Percentiles rank a stretch among this genome's conserved stretches.
Evolutionary conservation across 2,113 vertebrate genomes (phyloP).

Genomic region (Engraulis encrasicolus): DNA sequence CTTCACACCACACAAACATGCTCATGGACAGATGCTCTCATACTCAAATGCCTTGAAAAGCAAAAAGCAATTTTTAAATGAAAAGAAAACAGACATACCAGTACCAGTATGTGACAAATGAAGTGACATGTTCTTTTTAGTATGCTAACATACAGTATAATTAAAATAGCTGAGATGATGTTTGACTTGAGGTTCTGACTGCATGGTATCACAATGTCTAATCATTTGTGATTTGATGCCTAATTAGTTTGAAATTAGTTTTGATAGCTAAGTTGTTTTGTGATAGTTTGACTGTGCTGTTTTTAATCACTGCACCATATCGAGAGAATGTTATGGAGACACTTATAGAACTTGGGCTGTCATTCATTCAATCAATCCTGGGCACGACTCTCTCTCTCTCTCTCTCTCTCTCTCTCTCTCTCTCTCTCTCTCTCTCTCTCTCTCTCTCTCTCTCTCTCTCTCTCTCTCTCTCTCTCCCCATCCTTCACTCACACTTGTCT

Average conservation of each 20-base stretch:
- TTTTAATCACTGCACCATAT: not conserved
- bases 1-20: no score
- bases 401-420: not conserved
- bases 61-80: not conserved
- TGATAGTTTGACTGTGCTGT: no score
- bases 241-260: not conserved
- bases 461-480: not conserved
- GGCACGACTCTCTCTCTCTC: not conserved
- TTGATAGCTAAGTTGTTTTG: no score
- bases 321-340: not conserved
- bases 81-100: not conserved
- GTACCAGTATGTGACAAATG: not conserved
- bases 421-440: not conserved
- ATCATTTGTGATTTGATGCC: not conserved
- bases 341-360: no score
- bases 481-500: no score
- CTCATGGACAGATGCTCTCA: no score
- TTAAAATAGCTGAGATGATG: not conserved
- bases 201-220: not conserved
- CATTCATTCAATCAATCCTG: no score
- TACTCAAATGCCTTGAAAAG: no score
- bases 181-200: not conserved
- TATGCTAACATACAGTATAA: not conserved
- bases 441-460: not conserved
- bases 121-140: not conserved